Percentiles rank a stretch among this genome's conserved stretches.
Evolutionary conservation across 1,140 invertebrate species (phyloP).

Genomic region (Trinorchestia longiramus): DNA sequence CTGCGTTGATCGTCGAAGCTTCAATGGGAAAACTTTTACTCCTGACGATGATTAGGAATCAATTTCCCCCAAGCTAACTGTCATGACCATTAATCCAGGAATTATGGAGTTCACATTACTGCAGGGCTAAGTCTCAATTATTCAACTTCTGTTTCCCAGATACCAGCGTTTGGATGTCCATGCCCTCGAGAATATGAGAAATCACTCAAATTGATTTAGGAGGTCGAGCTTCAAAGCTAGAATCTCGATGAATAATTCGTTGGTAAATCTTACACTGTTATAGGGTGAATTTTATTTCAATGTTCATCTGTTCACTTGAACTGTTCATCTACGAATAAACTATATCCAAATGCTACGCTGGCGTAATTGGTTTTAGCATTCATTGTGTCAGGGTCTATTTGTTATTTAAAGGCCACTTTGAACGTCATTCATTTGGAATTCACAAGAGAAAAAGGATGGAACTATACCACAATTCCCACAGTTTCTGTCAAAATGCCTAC

Average conservation of each 20-base stretch:
- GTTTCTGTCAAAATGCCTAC: not conserved
- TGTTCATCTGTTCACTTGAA: too few species aligned
- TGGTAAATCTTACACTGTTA: too few species aligned
- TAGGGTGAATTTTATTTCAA: too few species aligned
- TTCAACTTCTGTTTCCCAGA: not conserved
- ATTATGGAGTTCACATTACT: not conserved
- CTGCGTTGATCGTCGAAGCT: not conserved
- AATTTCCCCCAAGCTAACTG: not conserved
- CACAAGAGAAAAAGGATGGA: not conserved
- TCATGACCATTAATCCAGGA: not conserved
- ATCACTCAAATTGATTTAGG: not conserved
- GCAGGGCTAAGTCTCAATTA: not conserved
- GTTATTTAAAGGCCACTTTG: not conserved
- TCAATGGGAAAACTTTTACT: not conserved
- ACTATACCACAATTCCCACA: not conserved
- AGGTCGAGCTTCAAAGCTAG: too few species aligned
- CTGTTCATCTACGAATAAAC: too few species aligned
- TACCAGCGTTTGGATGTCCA: not conserved
- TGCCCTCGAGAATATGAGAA: not conserved
- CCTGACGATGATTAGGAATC: not conserved
- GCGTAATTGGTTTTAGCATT: not conserved
- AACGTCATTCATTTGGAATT: not conserved
- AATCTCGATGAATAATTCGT: too few species aligned
- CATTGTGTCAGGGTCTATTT: not conserved
- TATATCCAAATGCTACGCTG: too few species aligned